These are phyloP conservation scores for Heliconius melpomene DNA, from an alignment of 1,140 invertebrate genomes.

Conservation along the genomic window DNA sequence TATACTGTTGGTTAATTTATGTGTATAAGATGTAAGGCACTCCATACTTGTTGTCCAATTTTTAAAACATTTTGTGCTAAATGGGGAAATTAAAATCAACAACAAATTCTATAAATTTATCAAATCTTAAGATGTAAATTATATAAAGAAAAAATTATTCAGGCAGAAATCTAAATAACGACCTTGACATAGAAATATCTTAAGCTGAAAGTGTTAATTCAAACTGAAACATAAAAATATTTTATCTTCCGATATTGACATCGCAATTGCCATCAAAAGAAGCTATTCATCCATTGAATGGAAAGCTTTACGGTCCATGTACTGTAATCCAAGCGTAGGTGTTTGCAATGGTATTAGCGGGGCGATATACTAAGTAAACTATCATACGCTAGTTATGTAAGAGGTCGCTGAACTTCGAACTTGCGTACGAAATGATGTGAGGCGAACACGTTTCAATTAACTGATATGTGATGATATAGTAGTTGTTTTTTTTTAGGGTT, in stretches of 20 bases:
- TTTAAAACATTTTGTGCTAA: no score
- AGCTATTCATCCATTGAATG: slow-evolving; percentile 6
- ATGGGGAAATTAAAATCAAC: no score
- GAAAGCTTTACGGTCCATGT: slow-evolving; percentile 16
- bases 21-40: neutral
- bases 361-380: slow-evolving; percentile 26
- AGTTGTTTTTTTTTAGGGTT: neutral
- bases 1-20: neutral
- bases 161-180: neutral
- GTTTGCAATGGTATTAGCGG: slow-evolving; percentile 43
- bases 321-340: slow-evolving; percentile 32
- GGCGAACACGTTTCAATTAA: slow-evolving; percentile 7
- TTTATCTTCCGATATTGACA: neutral
- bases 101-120: no score
- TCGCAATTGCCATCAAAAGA: neutral
- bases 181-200: neutral
- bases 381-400: slow-evolving; percentile 34
- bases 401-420: slow-evolving; percentile 46
- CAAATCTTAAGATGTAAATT: no score
- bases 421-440: slow-evolving; percentile 39
- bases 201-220: neutral
- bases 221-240: neutral
- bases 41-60: no score
- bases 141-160: neutral
- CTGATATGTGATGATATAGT: slow-evolving; percentile 1